Conservation (phyloP, 2,113 vertebrate genomes). For the Circaetus cinerascens region DNA sequence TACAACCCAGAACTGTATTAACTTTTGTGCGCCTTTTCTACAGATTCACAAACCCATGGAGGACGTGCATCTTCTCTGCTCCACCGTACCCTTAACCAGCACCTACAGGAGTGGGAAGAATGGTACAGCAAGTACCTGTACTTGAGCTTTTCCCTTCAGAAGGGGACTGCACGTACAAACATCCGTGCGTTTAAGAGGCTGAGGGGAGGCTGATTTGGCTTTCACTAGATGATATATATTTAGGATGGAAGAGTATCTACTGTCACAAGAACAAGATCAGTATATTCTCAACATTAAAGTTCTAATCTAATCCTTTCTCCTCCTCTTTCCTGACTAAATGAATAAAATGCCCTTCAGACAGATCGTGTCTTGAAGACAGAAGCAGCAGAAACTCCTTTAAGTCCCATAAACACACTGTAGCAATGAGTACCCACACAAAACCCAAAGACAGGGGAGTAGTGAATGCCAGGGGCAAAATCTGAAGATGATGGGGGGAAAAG, state of each 20-base stretch:
- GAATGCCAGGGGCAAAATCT: background rate
- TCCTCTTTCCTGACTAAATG: background rate
- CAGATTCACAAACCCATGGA: rapidly evolving
- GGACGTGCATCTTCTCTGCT: background rate
- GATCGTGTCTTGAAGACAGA: background rate
- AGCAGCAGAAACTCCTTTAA: background rate
- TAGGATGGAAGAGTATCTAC: background rate
- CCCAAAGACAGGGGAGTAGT: background rate
- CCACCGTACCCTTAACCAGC: background rate
- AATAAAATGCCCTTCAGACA: background rate
- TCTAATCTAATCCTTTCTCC: background rate
- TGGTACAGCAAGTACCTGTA: background rate
- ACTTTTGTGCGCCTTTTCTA: background rate
- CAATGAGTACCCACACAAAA: background rate
- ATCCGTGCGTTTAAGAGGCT: background rate
- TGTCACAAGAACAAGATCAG: background rate
- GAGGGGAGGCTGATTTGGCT: background rate
- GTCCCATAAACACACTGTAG: background rate
- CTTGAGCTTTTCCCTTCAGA: background rate
- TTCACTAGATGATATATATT: background rate
- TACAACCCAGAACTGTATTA: background rate
- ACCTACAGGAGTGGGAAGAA: background rate
- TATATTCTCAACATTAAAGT: background rate
- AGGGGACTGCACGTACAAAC: background rate
- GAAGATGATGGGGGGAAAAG: background rate